Evolutionary conservation across 1,140 invertebrate genomes (phyloP).

Genomic region (Hypothenemus hampei): DNA sequence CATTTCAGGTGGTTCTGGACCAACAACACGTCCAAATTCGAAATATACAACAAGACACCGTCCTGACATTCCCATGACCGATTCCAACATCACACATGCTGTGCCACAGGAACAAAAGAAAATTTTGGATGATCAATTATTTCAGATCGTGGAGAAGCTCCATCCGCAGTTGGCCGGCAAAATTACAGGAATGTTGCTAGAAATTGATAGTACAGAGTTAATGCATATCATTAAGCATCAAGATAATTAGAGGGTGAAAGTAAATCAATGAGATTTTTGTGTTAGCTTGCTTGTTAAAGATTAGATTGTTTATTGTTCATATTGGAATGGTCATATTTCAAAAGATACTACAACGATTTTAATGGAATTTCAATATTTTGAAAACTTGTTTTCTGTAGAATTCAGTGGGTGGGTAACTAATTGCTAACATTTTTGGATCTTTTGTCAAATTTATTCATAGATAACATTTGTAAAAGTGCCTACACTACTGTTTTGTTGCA

Average conservation of each 20-base stretch:
- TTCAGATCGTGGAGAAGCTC: conserved; percentile 62
- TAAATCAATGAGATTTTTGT: background rate
- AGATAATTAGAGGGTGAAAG: conserved; percentile 40
- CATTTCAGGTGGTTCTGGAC: conserved; percentile 11
- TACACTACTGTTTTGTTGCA: too few relatives aligned
- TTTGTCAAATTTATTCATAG: too few relatives aligned
- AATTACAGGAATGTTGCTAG: conserved; percentile 76
- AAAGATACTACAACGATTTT: too few relatives aligned
- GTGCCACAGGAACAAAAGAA: conserved; percentile 30
- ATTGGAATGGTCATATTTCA: too few relatives aligned
- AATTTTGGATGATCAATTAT: conserved; percentile 67
- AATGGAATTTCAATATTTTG: too few relatives aligned
- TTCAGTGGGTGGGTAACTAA: too few relatives aligned
- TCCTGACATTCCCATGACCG: background rate
- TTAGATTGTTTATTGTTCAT: too few relatives aligned
- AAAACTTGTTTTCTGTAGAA: too few relatives aligned
- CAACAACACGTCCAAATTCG: conserved; percentile 18
- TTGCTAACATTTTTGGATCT: too few relatives aligned
- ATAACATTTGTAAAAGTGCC: too few relatives aligned
- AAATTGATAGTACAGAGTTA: conserved; percentile 74
- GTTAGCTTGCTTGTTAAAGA: background rate
- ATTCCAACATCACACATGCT: conserved; percentile 9
- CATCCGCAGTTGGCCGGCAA: conserved; percentile 67
- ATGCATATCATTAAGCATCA: conserved; percentile 46
- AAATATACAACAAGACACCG: conserved; percentile 22